Evolutionary conservation across 2,113 vertebrate genomes (phyloP).

Genomic region (Pogona vitticeps): DNA sequence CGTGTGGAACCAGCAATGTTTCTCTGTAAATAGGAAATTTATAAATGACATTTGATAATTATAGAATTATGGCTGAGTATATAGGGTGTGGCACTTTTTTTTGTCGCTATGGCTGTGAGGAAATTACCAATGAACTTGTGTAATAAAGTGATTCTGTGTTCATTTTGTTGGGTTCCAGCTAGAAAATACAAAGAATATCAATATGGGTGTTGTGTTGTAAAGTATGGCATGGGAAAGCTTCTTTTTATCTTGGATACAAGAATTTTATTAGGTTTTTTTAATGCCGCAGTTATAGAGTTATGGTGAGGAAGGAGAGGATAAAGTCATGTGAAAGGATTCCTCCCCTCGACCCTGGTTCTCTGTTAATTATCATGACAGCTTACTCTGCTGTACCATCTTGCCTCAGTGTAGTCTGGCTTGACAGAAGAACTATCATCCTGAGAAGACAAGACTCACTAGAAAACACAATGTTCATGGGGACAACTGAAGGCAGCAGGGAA

Average conservation of each 20-base stretch:
- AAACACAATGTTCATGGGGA: too few species aligned
- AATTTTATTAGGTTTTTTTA: neutral
- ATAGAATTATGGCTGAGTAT: slow-evolving; percentile 26
- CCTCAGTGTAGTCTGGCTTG: too few species aligned
- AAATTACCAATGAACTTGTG: slow-evolving; percentile 22
- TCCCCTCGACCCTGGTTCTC: too few species aligned
- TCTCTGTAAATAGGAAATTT: slow-evolving; percentile 38
- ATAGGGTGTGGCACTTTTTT: slow-evolving; percentile 2
- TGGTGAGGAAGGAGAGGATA: too few species aligned
- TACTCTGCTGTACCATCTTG: too few species aligned
- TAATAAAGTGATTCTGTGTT: slow-evolving; percentile 31
- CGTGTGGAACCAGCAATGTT: slow-evolving; percentile 8
- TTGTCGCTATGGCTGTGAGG: slow-evolving; percentile 14
- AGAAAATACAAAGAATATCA: slow-evolving; percentile 5
- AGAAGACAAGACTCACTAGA: too few species aligned
- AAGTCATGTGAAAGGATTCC: neutral
- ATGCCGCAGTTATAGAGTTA: neutral
- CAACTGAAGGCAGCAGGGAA: too few species aligned
- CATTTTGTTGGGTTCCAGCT: slow-evolving; percentile 5
- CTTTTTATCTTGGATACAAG: neutral
- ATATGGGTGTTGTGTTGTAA: neutral
- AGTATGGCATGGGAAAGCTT: neutral
- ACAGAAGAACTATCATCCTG: too few species aligned
- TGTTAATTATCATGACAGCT: too few species aligned
- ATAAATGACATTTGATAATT: slow-evolving; percentile 18